Conservation (phyloP, 2,113 vertebrate genomes). For the Arothron firmamentum region DNA sequence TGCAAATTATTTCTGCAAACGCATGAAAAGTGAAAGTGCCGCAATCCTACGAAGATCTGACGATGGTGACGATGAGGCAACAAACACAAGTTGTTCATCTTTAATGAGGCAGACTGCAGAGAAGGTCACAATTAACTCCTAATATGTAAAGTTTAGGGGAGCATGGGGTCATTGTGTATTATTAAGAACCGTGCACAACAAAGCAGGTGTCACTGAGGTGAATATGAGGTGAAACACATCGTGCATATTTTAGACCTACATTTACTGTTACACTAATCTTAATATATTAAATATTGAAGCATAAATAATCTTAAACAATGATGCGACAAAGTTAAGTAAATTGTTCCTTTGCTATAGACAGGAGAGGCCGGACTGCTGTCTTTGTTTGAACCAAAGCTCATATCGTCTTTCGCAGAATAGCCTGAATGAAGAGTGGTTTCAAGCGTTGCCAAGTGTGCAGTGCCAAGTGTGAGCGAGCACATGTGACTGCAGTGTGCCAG, state of each 20-base stretch:
- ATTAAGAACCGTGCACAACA: conserved; percentile 52
- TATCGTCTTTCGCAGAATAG: not conserved
- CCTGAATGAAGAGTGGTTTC: conserved; percentile 30
- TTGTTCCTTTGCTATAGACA: too few species aligned
- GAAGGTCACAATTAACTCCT: conserved; percentile 56
- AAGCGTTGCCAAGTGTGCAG: conserved; percentile 34
- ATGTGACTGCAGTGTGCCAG: conserved; percentile 49
- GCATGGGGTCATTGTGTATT: conserved; percentile 65
- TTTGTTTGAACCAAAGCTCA: too few species aligned
- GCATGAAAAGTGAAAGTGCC: not conserved
- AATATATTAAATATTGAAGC: too few species aligned
- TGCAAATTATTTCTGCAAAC: conserved; percentile 20
- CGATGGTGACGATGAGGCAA: conserved; percentile 3
- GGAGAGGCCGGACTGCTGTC: too few species aligned
- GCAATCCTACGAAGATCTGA: conserved; percentile 22
- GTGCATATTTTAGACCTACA: conserved; percentile 13
- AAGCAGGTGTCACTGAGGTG: conserved; percentile 48
- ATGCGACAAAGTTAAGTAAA: not conserved
- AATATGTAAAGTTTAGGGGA: conserved; percentile 60
- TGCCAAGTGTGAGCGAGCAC: conserved; percentile 51
- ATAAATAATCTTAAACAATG: not conserved
- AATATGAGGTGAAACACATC: conserved; percentile 53
- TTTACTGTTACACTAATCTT: not conserved
- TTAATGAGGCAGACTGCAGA: conserved; percentile 37
- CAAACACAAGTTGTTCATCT: conserved; percentile 16